A percentile compares a stretch with the other conserved stretches of the same genome.
These are phyloP conservation scores for Zygothrica quintamaculata DNA, from an alignment of 2,888 invertebrate genomes.

Conservation along the genomic window DNA sequence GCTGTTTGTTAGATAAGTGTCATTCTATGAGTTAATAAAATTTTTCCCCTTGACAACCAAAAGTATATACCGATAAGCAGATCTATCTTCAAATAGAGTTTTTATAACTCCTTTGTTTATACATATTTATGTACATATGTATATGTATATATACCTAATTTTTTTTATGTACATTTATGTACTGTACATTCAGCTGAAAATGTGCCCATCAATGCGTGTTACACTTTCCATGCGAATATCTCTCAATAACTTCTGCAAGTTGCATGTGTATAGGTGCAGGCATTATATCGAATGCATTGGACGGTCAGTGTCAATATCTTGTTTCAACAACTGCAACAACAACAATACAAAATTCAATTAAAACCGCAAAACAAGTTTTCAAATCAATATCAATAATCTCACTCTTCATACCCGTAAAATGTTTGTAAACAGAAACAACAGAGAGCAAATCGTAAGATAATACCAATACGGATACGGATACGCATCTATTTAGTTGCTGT, in stretches of 20 bases:
- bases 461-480: constrained; percentile 43
- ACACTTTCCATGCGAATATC: neutral
- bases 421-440: constrained; percentile 15
- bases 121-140: too few relatives aligned
- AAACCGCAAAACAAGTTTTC: constrained; percentile 65
- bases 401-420: neutral
- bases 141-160: too few relatives aligned
- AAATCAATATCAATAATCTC: constrained; percentile 35
- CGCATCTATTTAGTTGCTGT: constrained; percentile 29
- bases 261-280: neutral
- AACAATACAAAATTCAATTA: constrained; percentile 52
- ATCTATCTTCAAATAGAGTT: too few relatives aligned
- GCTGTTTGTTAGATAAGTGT: too few relatives aligned
- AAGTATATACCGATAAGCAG: too few relatives aligned
- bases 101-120: too few relatives aligned
- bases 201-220: too few relatives aligned
- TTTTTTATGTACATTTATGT: too few relatives aligned
- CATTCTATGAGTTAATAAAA: too few relatives aligned
- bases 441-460: constrained; percentile 54
- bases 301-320: constrained; percentile 39
- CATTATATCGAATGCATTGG: neutral
- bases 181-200: too few relatives aligned
- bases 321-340: constrained; percentile 10
- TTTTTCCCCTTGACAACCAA: too few relatives aligned
- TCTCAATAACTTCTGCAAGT: neutral